These are phyloP conservation scores for Podarcis lilfordi DNA, from an alignment of 2,797 vertebrate genomes.

Conservation along the genomic window DNA sequence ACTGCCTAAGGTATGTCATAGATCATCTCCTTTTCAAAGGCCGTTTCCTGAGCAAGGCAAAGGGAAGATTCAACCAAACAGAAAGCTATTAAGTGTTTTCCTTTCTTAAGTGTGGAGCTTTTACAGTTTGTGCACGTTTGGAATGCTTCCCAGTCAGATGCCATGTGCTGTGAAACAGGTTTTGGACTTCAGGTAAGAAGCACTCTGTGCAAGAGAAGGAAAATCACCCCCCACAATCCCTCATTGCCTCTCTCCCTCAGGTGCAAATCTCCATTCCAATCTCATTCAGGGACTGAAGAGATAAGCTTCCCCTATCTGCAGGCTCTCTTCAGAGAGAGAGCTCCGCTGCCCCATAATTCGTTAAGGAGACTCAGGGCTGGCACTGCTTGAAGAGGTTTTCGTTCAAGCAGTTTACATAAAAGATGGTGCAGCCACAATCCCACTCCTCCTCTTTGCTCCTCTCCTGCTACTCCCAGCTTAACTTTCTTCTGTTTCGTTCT, in stretches of 20 bases:
- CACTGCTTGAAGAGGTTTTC: no score
- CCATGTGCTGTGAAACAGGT: conserved; percentile 54
- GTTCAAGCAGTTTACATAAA: no score
- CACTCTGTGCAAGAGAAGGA: background rate
- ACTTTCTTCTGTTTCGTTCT: no score
- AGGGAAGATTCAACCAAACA: conserved; percentile 15
- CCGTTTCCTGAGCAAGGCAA: conserved; percentile 24
- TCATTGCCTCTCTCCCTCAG: background rate
- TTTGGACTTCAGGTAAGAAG: conserved; percentile 63
- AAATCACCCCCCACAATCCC: background rate
- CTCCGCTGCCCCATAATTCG: no score
- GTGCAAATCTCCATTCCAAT: background rate
- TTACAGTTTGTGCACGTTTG: conserved; percentile 46
- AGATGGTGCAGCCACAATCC: no score
- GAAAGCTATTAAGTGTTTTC: conserved; percentile 29
- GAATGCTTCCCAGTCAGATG: conserved; percentile 65
- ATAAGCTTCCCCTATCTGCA: no score
- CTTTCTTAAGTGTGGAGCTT: conserved; percentile 52
- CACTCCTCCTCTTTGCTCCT: no score
- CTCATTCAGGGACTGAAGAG: background rate
- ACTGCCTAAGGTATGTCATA: background rate
- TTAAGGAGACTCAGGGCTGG: no score
- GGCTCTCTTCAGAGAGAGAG: no score
- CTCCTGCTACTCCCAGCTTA: no score
- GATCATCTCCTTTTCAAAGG: background rate